Conservation (phyloP, 2,888 invertebrate species). For the Coleophora flavipennella region DNA sequence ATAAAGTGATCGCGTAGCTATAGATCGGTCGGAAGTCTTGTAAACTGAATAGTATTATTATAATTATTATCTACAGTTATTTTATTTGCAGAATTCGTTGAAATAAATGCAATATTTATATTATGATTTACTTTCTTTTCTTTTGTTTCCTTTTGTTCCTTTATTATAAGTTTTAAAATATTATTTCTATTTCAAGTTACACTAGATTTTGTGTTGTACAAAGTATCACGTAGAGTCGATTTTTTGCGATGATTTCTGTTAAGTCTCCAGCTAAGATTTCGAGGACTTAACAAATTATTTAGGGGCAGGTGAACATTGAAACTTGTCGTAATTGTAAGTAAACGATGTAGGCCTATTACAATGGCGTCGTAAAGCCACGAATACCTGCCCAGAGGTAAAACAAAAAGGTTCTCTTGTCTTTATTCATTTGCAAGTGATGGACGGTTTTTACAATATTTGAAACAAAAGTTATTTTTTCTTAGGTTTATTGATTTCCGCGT, state of each 20-base stretch:
- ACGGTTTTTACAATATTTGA: constrained; percentile 17
- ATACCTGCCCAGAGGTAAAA: constrained; percentile 48
- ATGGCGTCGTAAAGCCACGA: constrained; percentile 25
- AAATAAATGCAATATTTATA: constrained; percentile 75
- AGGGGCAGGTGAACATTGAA: constrained; percentile 40
- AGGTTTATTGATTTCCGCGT: constrained; percentile 21
- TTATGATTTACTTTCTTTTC: constrained; percentile 59
- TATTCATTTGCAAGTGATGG: constrained; percentile 21
- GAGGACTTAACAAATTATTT: constrained; percentile 33
- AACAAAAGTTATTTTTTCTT: constrained; percentile 16
- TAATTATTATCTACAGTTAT: constrained; percentile 70
- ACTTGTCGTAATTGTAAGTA: constrained; percentile 22
- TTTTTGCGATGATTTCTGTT: constrained; percentile 19
- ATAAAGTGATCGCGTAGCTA: constrained; percentile 32
- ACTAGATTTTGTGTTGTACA: constrained; percentile 36
- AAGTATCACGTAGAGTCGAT: constrained; percentile 5
- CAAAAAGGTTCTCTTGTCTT: constrained; percentile 38
- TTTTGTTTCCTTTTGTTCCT: constrained; percentile 37
- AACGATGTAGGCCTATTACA: constrained; percentile 24
- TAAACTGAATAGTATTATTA: constrained; percentile 71
- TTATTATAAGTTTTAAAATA: constrained; percentile 38
- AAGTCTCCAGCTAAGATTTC: constrained; percentile 32
- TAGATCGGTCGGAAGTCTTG: constrained; percentile 57
- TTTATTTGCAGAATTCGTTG: constrained; percentile 72
- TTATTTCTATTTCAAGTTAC: constrained; percentile 8